phyloP scores from a whole-genome alignment of 2,888 invertebrate genomes.

The Tromatobia lineatoria region DNA sequence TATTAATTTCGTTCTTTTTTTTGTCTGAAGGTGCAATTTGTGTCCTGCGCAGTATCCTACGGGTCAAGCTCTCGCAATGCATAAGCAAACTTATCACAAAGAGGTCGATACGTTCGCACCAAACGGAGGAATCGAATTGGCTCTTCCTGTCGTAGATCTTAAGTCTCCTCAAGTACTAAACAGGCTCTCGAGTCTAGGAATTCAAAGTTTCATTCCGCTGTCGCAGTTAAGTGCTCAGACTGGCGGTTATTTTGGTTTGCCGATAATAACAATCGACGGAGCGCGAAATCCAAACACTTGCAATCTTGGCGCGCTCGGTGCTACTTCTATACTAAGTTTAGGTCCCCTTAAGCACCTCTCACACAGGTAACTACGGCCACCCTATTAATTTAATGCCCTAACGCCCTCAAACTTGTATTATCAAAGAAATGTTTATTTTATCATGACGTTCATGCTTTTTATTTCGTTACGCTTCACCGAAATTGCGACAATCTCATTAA shows the following conservation, averaged over 20 bases:
- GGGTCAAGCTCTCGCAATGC: conserved; percentile 87
- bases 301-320: conserved; percentile 89
- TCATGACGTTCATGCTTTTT: conserved; percentile 11
- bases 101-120: conserved; percentile 82
- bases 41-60: conserved; percentile 92
- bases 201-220: conserved; percentile 91
- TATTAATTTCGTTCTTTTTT: conserved; percentile 27
- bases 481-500: no score
- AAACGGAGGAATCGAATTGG: conserved; percentile 87
- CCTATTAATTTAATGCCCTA: conserved; percentile 52
- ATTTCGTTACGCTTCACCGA: background rate
- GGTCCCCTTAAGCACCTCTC: conserved; percentile 89
- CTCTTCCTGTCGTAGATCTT: conserved; percentile 91
- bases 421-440: conserved; percentile 21
- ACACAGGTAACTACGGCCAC: conserved; percentile 81
- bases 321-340: conserved; percentile 90
- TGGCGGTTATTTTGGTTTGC: conserved; percentile 90
- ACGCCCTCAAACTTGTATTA: background rate
- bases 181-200: conserved; percentile 89
- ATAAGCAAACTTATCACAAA: conserved; percentile 89
- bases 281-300: conserved; percentile 88
- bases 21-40: conserved; percentile 87
- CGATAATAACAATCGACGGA: conserved; percentile 90
- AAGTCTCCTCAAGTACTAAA: conserved; percentile 89
- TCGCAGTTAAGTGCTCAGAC: conserved; percentile 88